These are phyloP conservation scores for Hyla sarda DNA, from an alignment of 2,113 vertebrate species.

Conservation along the genomic window DNA sequence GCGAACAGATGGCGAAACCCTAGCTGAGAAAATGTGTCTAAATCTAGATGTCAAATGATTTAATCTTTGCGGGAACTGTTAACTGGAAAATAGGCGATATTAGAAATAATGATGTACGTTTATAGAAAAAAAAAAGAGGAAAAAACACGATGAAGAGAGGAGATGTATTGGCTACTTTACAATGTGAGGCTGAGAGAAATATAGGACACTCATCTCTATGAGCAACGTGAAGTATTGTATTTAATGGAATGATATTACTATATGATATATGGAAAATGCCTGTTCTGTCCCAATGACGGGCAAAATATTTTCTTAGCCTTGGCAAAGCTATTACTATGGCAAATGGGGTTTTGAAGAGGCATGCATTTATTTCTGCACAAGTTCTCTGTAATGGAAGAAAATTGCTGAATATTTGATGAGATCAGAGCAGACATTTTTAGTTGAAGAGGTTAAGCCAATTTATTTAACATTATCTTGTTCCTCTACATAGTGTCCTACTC, in stretches of 20 bases:
- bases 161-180: not conserved
- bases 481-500: not conserved
- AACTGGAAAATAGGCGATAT: conserved; percentile 12
- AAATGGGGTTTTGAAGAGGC: not conserved
- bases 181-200: not conserved
- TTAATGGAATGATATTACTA: not conserved
- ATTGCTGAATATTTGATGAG: not conserved
- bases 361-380: not conserved
- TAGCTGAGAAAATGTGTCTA: conserved; percentile 34
- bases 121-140: not conserved
- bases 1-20: conserved; percentile 37
- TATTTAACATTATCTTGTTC: too few relatives aligned
- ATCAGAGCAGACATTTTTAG: not conserved
- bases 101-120: not conserved
- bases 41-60: conserved; percentile 42
- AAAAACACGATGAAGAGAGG: not conserved
- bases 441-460: not conserved
- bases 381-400: not conserved
- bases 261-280: not conserved
- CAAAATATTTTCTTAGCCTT: not conserved
- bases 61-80: conserved; percentile 13
- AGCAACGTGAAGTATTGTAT: not conserved
- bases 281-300: not conserved
- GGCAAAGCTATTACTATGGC: not conserved
- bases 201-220: not conserved